Percentiles rank a stretch among this genome's conserved stretches.
These are phyloP conservation scores for Sycophila sp. DNA, from an alignment of 1,140 invertebrate species.

Conservation along the genomic window DNA sequence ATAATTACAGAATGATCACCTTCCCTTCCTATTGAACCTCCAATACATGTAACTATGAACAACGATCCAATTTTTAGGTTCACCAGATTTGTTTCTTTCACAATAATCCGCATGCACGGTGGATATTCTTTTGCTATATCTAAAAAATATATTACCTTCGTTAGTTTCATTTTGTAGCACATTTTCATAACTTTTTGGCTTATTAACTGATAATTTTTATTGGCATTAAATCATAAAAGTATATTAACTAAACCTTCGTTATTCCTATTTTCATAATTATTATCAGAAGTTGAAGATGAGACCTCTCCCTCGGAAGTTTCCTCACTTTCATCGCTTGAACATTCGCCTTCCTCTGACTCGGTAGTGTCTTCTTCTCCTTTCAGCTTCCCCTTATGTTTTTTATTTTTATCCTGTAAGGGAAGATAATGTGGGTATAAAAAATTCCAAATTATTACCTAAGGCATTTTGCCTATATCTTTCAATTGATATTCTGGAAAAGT, in stretches of 20 bases:
- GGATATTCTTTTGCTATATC: slow-evolving; percentile 79
- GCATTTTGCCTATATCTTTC: slow-evolving; percentile 64
- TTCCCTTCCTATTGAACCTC: slow-evolving; percentile 86
- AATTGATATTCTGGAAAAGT: slow-evolving; percentile 70
- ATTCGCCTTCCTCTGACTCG: slow-evolving; percentile 75
- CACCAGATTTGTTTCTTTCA: slow-evolving; percentile 76
- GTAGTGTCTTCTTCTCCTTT: slow-evolving; percentile 46
- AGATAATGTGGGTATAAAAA: slow-evolving; percentile 57
- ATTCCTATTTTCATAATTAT: slow-evolving; percentile 53
- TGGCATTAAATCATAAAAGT: too few relatives aligned
- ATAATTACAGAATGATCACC: slow-evolving; percentile 78
- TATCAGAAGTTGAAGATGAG: slow-evolving; percentile 45
- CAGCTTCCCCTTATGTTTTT: slow-evolving; percentile 51
- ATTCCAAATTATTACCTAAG: slow-evolving; percentile 69
- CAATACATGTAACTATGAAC: slow-evolving; percentile 86
- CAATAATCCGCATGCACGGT: slow-evolving; percentile 88
- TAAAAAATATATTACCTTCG: slow-evolving; percentile 55
- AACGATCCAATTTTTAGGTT: slow-evolving; percentile 80
- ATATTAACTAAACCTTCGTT: slow-evolving; percentile 54
- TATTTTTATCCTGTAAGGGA: slow-evolving; percentile 58
- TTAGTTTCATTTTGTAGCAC: not conserved
- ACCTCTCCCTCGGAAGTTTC: slow-evolving; percentile 44
- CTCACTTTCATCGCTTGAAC: slow-evolving; percentile 65
- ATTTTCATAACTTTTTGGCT: too few relatives aligned
- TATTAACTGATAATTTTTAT: too few relatives aligned